These are phyloP conservation scores for Copsychus sechellarum DNA, from an alignment of 2,113 vertebrate species.

Conservation along the genomic window DNA sequence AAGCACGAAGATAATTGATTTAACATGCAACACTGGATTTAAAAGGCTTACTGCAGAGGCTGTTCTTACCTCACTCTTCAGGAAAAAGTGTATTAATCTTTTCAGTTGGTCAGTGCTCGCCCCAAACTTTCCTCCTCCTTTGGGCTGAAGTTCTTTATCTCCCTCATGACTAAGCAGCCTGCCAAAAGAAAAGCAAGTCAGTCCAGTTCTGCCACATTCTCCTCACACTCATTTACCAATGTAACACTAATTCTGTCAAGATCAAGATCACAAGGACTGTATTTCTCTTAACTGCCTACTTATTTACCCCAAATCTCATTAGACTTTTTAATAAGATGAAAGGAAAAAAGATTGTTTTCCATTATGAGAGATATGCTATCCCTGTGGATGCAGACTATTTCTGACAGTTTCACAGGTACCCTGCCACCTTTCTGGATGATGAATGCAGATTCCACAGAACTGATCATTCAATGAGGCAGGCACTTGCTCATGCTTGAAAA, in stretches of 20 bases:
- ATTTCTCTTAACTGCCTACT: background rate
- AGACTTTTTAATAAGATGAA: background rate
- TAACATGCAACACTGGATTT: background rate
- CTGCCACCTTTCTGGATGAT: background rate
- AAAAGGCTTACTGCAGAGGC: background rate
- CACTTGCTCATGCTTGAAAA: background rate
- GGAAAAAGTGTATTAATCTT: slow-evolving; percentile 81
- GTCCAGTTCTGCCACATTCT: background rate
- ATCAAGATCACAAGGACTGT: background rate
- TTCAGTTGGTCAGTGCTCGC: slow-evolving; percentile 67
- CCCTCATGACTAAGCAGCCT: slow-evolving; percentile 75
- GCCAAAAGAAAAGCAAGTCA: slow-evolving; percentile 38
- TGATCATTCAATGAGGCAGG: background rate
- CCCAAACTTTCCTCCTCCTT: slow-evolving; percentile 55
- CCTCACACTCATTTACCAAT: background rate
- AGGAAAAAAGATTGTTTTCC: background rate
- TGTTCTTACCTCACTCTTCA: slow-evolving; percentile 79
- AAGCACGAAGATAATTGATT: background rate
- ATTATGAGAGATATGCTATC: background rate
- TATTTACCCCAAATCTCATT: background rate
- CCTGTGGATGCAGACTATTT: background rate
- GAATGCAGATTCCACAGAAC: background rate
- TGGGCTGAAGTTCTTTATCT: slow-evolving; percentile 47
- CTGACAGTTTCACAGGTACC: background rate
- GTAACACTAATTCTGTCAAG: background rate